Evolutionary conservation across 2,888 invertebrate species (phyloP), one percentile per base, ranked within the genome.

Genomic region (Drosophila vallismaia): DNA sequence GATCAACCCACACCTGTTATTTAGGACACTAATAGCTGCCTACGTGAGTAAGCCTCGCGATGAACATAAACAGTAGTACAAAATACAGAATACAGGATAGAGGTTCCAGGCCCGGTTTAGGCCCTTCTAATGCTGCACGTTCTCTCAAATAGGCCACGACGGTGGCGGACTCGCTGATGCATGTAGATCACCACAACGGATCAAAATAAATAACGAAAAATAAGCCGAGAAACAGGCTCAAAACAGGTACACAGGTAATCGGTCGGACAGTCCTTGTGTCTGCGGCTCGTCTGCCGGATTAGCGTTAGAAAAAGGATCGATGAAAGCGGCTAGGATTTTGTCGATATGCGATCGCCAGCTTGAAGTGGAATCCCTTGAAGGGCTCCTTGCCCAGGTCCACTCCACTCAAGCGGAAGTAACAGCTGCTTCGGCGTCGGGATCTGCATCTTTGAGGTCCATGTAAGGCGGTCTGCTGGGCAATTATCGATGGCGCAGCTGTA

Each of bases 1-100:
- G 76, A 86, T 85, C 85, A 82, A 67, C 62, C 86, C 63, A 74
- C 85, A 85, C 85, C 86, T 86, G 86, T 86, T 86, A 84, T 85
- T 85, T 77, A 12, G 72, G 74, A 76, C 77, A 76, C 64, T 62
- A 79, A 83, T 76, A 70, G 80, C 53, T 77, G 77, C 79, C 53
- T 77, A 79, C 79, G 83, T 85, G 79, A 77, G 68, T 45, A 29
- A 48, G 38, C 28, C 19, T n/a, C 50, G 42, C 59, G 51, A 48
- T 46, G 24, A 24, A 24, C 44, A 4, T 24, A 44, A 44, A 24
- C 44, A 44, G 44, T 44, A 44, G 44, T 31, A 1, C 12, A 29
- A 2, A 14, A 14, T 14, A 19, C 19, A 1, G 19, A 19, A 19
- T 19, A 19, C 19, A 19, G 19, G 19, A 19, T 19, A 19, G 19